Evolutionary conservation across 2,113 vertebrate species (phyloP).

Genomic region (Passer montanus): DNA sequence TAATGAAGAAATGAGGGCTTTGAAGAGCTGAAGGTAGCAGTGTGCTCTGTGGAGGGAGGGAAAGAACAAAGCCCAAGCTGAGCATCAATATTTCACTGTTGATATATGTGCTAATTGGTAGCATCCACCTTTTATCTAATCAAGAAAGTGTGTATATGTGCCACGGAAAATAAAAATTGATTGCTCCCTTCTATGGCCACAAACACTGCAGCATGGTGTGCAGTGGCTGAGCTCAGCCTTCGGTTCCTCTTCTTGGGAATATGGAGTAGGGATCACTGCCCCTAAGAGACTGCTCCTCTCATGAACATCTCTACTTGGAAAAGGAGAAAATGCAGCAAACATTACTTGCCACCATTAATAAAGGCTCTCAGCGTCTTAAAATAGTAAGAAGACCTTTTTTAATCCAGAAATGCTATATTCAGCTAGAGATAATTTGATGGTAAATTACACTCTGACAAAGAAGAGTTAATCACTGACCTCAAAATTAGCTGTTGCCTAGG

Average conservation of each 20-base stretch:
- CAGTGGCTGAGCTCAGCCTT: not conserved
- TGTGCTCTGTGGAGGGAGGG: not conserved
- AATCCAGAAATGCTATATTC: constrained; percentile 20
- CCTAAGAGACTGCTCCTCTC: not conserved
- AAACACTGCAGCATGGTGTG: fast-evolving
- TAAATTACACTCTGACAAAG: constrained; percentile 45
- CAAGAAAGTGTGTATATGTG: not conserved
- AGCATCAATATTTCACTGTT: not conserved
- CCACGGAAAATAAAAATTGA: not conserved
- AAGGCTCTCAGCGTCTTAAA: not conserved
- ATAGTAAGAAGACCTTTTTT: not conserved
- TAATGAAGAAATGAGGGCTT: not conserved
- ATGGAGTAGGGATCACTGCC: not conserved
- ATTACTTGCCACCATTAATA: not conserved
- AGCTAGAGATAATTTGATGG: constrained; percentile 15
- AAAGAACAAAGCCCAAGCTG: not conserved
- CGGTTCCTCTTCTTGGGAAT: not conserved
- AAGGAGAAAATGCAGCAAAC: not conserved
- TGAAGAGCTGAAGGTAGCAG: not conserved
- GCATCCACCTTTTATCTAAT: not conserved
- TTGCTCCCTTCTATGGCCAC: not conserved
- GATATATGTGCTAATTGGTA: not conserved
- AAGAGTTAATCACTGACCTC: constrained; percentile 69
- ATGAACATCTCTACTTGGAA: not conserved
- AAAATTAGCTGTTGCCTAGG: constrained; percentile 69